Evolutionary conservation across 2,797 vertebrate genomes (phyloP).

Genomic region (Mionectes olivaceus): DNA sequence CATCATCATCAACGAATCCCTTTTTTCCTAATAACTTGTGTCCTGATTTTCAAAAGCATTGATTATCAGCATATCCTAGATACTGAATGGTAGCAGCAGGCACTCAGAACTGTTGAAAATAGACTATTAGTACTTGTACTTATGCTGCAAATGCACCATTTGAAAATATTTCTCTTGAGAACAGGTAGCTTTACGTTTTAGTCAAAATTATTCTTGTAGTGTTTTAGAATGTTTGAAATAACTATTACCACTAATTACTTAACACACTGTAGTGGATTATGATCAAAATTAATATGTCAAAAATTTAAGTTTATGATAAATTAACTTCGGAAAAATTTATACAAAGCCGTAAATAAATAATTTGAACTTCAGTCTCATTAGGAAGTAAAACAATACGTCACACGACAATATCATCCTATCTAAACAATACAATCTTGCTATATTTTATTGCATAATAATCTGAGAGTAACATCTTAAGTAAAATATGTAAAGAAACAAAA

Average conservation of each 20-base stretch:
- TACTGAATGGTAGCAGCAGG: conserved; percentile 44
- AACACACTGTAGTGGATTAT: background rate
- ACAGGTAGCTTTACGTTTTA: background rate
- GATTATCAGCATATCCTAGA: conserved; percentile 48
- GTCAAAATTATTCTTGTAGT: conserved; percentile 7
- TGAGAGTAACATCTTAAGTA: conserved; percentile 56
- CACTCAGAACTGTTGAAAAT: conserved; percentile 49
- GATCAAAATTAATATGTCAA: background rate
- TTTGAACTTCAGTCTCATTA: conserved; percentile 69
- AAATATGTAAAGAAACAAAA: conserved; percentile 76
- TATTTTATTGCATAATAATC: conserved; percentile 73
- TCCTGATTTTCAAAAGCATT: conserved; percentile 62
- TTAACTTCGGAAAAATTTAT: conserved; percentile 70
- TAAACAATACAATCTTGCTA: conserved; percentile 61
- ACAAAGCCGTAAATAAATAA: conserved; percentile 78
- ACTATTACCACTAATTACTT: conserved; percentile 12
- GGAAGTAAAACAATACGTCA: conserved; percentile 68
- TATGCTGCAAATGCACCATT: conserved; percentile 1
- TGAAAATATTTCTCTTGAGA: conserved; percentile 14
- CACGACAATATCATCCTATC: conserved; percentile 57
- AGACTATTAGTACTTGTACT: background rate
- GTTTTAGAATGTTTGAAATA: background rate
- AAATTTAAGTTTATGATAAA: conserved; percentile 75
- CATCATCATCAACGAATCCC: conserved; percentile 4
- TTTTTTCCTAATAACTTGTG: conserved; percentile 31